Base-by-base conservation (phyloP, 2,113 vertebrate species). In the Chamaea fasciata region DNA sequence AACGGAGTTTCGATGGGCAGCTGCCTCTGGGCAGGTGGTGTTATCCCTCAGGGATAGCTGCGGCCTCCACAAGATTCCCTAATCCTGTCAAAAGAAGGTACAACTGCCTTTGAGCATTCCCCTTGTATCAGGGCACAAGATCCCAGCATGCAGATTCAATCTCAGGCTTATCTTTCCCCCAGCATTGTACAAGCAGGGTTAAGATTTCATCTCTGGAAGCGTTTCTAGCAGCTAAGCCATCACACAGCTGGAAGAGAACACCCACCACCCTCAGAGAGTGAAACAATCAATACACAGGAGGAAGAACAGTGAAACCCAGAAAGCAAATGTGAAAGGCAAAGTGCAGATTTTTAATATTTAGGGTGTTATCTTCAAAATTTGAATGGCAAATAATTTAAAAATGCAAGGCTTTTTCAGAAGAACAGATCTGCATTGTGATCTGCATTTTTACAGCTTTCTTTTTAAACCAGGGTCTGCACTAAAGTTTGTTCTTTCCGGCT, bases 51-150 rank as follows among this genome's bases (percentile, higher is more conserved):
- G 57, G 97, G 98, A 75, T 98, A 97, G 92, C 96, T 94, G 67
- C 96, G 96, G 96, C 96, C 95, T 97, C 97, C 97, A 74, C 97
- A 97, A 86, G 97, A 96, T 69, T 98, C 98, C 97, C 98, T 97
- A 96, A 98, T 97, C 97, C 97, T 97, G 97, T 95, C 91, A 91
- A 96, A 95, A 96, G 93, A 78, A 96, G 97, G 96, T 33, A 96
- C 79, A 96, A 89, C 94, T 95, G 83, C 93, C 92, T 92, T 90
- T 97, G 0, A 91, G 81, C 63, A 81, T 65, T 91, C 47, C 47
- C 63, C 46, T 53, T 37, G 1, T 1, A 22, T 3, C 69, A 42
- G 52, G 35, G 27, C 37, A 50, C 19, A 49, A 42, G n/a, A 77
- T 64, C 2, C 9, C 85, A 89, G 42, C 53, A 75, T 78, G 83